A percentile compares a stretch with the other conserved stretches of the same genome.
phyloP scores from a whole-genome alignment of 2,113 vertebrate species.

The Percina caprodes region DNA sequence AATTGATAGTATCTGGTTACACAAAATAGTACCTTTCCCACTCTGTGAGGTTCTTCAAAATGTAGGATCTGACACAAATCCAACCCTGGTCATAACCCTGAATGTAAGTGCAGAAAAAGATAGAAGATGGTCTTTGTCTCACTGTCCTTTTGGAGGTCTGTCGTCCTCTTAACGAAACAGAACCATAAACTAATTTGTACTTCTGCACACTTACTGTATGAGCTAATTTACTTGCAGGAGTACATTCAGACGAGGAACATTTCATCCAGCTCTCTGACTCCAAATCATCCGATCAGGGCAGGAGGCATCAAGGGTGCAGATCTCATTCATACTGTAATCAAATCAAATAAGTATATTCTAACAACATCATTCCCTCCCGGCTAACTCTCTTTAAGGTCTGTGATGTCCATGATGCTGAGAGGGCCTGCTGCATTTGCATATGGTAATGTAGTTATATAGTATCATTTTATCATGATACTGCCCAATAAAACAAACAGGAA shows the following conservation, averaged over 20 bases:
- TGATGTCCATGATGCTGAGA: not conserved
- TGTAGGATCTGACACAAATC: too few relatives aligned
- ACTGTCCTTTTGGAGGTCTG: not conserved
- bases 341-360: slow-evolving; percentile 55
- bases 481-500: not conserved
- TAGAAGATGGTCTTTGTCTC: not conserved
- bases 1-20: too few relatives aligned
- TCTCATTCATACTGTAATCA: slow-evolving; percentile 36
- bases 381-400: slow-evolving; percentile 1
- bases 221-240: slow-evolving; percentile 36
- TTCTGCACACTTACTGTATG: not conserved
- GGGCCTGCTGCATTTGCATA: not conserved
- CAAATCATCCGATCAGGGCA: slow-evolving; percentile 19
- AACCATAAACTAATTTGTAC: not conserved
- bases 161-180: not conserved
- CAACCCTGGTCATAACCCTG: too few relatives aligned
- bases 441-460: not conserved
- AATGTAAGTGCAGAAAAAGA: too few relatives aligned
- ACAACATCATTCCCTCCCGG: slow-evolving; percentile 38
- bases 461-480: not conserved
- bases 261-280: slow-evolving; percentile 28
- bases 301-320: slow-evolving; percentile 20
- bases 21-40: too few relatives aligned
- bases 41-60: too few relatives aligned
- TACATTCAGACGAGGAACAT: slow-evolving; percentile 15